Conservation (phyloP, 2,113 vertebrate species). For the Eulemur rufifrons region DNA sequence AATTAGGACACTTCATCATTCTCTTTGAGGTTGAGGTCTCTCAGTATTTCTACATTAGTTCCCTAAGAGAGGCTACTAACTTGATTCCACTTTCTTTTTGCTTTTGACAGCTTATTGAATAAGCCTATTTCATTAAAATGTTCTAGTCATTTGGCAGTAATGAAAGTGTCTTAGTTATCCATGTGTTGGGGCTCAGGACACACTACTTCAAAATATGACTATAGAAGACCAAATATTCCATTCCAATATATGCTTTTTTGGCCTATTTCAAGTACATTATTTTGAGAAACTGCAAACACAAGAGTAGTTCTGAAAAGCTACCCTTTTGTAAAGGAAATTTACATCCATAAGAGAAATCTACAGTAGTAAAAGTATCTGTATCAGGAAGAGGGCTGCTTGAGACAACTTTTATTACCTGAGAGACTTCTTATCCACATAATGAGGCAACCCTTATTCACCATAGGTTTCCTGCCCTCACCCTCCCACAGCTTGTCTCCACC, state of each 20-base stretch:
- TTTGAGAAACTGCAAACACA: not conserved
- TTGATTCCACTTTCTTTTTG: not conserved
- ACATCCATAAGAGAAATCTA: not conserved
- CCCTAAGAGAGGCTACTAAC: not conserved
- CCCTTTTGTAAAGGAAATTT: not conserved
- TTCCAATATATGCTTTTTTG: not conserved
- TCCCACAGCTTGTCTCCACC: not conserved
- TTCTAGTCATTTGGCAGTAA: not conserved
- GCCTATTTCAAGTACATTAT: not conserved
- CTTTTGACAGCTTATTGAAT: constrained; percentile 16
- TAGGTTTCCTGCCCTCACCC: not conserved
- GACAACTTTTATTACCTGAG: not conserved
- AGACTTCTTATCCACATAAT: not conserved
- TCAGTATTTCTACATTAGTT: not conserved
- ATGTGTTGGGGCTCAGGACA: not conserved
- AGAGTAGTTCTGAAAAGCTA: not conserved
- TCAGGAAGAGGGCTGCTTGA: not conserved
- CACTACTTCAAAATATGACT: not conserved
- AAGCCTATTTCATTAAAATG: not conserved
- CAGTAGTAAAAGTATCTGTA: not conserved
- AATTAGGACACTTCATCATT: not conserved
- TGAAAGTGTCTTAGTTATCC: not conserved
- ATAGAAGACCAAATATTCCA: not conserved
- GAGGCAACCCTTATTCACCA: not conserved
- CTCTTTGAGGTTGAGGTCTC: not conserved